Evolutionary conservation across 2,797 vertebrate genomes (phyloP).

Genomic region (Synanceia verrucosa): DNA sequence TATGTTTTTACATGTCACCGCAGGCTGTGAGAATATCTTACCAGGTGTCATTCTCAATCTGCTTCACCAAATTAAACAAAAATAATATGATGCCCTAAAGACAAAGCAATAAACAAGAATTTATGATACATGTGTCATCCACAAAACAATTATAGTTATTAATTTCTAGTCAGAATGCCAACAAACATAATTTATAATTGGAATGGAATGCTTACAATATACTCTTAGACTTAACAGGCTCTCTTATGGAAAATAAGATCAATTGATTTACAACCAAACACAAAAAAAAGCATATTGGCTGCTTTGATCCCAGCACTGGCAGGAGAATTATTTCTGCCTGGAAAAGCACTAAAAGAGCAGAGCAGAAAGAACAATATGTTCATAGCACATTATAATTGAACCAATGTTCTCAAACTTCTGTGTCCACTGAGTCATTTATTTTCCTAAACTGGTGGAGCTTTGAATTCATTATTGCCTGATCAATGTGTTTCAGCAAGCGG

Average conservation of each 20-base stretch:
- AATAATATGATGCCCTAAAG: neutral
- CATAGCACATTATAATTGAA: constrained; percentile 1
- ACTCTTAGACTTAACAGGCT: neutral
- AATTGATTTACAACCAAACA: constrained; percentile 9
- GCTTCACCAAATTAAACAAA: neutral
- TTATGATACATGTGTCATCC: neutral
- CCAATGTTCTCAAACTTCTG: constrained; percentile 1
- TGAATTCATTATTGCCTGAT: neutral
- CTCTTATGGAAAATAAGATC: neutral
- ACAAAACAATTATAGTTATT: neutral
- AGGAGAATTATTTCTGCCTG: neutral
- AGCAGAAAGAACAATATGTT: constrained; percentile 22
- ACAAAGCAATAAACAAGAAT: neutral
- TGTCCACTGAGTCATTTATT: neutral
- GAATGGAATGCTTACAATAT: neutral
- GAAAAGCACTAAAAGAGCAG: constrained; percentile 9
- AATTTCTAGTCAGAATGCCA: constrained; percentile 5
- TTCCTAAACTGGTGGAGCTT: neutral
- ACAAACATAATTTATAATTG: no score
- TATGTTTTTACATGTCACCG: neutral
- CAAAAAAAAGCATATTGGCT: neutral
- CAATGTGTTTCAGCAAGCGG: neutral
- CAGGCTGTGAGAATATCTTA: neutral
- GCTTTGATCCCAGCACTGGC: neutral
- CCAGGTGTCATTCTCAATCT: neutral